These are phyloP conservation scores for Pheosia tremula DNA, from an alignment of 2,888 invertebrate species.

Conservation along the genomic window DNA sequence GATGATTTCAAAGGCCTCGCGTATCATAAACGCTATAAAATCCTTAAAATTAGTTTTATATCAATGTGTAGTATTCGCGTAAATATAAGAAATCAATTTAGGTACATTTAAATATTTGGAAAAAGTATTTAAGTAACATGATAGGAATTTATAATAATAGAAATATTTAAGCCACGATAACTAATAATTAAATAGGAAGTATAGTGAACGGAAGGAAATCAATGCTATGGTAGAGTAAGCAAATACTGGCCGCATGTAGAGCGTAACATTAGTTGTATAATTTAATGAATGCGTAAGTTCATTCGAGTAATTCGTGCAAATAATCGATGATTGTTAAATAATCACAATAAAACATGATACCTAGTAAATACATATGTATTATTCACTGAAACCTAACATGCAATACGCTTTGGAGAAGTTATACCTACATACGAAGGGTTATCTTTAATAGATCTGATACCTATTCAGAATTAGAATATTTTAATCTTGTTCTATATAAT, in stretches of 20 bases:
- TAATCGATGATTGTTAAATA: slow-evolving; percentile 6
- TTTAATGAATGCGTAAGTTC: slow-evolving; percentile 9
- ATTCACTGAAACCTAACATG: not conserved
- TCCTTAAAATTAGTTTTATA: too few species aligned
- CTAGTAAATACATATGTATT: not conserved
- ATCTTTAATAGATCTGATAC: too few species aligned
- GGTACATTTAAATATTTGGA: too few species aligned
- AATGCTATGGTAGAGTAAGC: slow-evolving; percentile 51
- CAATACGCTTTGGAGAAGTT: too few species aligned
- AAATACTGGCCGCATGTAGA: slow-evolving; percentile 36
- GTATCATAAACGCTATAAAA: too few species aligned
- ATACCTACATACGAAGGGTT: too few species aligned
- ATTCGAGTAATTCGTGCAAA: slow-evolving; percentile 1
- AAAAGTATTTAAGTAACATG: not conserved
- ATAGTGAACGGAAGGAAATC: slow-evolving; percentile 57
- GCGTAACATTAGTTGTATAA: slow-evolving; percentile 43
- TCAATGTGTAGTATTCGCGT: too few species aligned
- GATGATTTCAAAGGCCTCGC: too few species aligned
- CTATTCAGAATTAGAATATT: too few species aligned
- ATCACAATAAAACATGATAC: not conserved
- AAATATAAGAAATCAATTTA: too few species aligned
- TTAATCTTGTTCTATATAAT: too few species aligned
- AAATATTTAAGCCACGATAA: slow-evolving; percentile 9
- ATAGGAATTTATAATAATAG: not conserved
- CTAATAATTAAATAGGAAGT: slow-evolving; percentile 37